Evolutionary conservation across 1,140 invertebrate species (phyloP), one percentile per base, ranked within the genome.

Genomic region (Sycobia sp.): DNA sequence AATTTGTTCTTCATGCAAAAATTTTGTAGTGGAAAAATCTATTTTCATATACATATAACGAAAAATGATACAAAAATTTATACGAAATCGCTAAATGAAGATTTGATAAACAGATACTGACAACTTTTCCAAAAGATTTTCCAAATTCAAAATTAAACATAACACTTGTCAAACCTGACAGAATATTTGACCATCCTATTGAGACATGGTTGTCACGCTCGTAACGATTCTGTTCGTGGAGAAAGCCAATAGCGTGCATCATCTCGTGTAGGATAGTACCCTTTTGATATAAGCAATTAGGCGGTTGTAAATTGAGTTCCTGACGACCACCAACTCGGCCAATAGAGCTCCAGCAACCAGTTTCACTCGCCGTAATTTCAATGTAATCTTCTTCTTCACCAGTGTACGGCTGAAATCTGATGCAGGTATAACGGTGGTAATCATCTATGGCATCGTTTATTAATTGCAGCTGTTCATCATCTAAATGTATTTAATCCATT

Each of bases 231-330:
- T 95, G 93, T 72, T 95, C 93, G 74, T 96, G 94, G 72, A 91
- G 84, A 76, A 95, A 95, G 1, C 94, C 94, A 20, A 91, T 70
- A 0, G 90, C 88, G 68, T 96, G 93, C 84, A 94, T 89, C 65
- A 95, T 76, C 75, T 96, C 93, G 69, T 96, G 93, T 32, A 91
- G 79, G n/a, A 91, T 83, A 0, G 90, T 92, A 4, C 90, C 89
- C 39, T 89, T 87, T 65, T 88, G 88, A 1, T 82, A 78, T 0
- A 92, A 79, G 70, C 93, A 95, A 2, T 89, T 90, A 1, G 90
- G 89, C 0, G 81, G 79, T 71, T 92, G 89, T 3, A 92, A 80
- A 74, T 91, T 92, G 0, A 91, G 82, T 65, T 90, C 87, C 73
- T 92, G 90, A 14, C 80, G 77, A 18, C 88, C 88, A 69, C 90